phyloP scores from a whole-genome alignment of 2,888 invertebrate genomes.

The Hoplodrina blanda region DNA sequence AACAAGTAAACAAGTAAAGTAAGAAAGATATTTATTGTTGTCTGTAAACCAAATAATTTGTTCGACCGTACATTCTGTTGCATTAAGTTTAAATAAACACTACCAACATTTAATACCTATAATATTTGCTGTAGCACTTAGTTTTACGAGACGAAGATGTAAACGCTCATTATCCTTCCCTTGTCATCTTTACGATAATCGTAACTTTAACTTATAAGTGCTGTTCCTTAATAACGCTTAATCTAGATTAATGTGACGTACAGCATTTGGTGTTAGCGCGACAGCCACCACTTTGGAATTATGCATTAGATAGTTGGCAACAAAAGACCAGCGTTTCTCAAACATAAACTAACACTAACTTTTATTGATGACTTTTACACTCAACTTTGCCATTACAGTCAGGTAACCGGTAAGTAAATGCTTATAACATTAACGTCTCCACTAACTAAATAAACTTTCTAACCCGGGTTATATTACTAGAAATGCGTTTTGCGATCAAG shows the following conservation, averaged over 20 bases:
- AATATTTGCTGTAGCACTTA: neutral
- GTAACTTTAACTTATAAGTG: slow-evolving; percentile 29
- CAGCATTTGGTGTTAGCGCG: slow-evolving; percentile 69
- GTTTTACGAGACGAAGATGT: slow-evolving; percentile 18
- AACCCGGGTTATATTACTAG: slow-evolving; percentile 44
- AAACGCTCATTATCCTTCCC: slow-evolving; percentile 6
- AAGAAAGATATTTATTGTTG: too few relatives aligned
- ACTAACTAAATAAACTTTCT: slow-evolving; percentile 63
- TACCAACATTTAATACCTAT: neutral
- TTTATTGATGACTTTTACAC: slow-evolving; percentile 30
- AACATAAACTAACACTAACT: slow-evolving; percentile 17
- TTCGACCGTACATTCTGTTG: too few relatives aligned
- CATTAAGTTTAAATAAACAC: too few relatives aligned
- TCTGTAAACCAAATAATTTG: too few relatives aligned
- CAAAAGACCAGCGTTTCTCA: slow-evolving; percentile 50
- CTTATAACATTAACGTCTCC: slow-evolving; percentile 43
- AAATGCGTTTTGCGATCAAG: slow-evolving; percentile 53
- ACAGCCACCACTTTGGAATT: slow-evolving; percentile 72
- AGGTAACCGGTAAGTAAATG: slow-evolving; percentile 34
- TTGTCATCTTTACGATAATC: slow-evolving; percentile 24
- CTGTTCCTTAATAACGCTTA: slow-evolving; percentile 36
- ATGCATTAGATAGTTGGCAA: slow-evolving; percentile 75
- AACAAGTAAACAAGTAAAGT: too few relatives aligned
- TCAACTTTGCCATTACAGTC: slow-evolving; percentile 32
- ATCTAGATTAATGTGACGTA: slow-evolving; percentile 64